These are phyloP conservation scores for Pristionchus entomophagus DNA, from an alignment of 2,888 invertebrate genomes.

Conservation along the genomic window DNA sequence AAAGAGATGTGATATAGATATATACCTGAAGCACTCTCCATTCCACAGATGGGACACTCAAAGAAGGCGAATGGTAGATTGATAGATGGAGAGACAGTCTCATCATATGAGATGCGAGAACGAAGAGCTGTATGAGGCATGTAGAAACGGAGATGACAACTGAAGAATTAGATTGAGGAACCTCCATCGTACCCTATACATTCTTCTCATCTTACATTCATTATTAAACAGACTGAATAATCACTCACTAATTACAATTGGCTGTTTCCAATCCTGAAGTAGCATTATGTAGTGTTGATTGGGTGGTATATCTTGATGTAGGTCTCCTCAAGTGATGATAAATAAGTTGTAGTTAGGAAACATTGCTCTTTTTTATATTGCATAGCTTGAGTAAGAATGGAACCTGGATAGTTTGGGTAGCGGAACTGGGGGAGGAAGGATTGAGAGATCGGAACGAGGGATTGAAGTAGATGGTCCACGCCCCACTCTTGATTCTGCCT, in stretches of 20 bases:
- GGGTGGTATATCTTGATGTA: background rate
- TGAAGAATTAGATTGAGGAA: background rate
- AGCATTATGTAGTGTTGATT: background rate
- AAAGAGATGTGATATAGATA: too few species aligned
- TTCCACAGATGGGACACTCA: conserved; percentile 44
- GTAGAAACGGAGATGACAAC: conserved; percentile 48
- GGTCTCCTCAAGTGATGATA: background rate
- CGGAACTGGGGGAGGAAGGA: background rate
- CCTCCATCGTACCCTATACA: too few species aligned
- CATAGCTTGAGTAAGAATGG: too few species aligned
- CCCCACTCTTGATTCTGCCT: background rate
- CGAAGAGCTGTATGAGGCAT: conserved; percentile 36
- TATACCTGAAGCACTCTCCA: conserved; percentile 37
- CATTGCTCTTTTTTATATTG: background rate
- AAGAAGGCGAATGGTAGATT: conserved; percentile 28
- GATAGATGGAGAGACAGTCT: background rate
- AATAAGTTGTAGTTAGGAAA: background rate
- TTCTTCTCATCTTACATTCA: too few species aligned
- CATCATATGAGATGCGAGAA: conserved; percentile 41
- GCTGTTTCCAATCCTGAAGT: conserved; percentile 40
- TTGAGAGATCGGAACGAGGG: background rate
- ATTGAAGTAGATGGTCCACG: background rate
- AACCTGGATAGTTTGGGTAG: background rate
- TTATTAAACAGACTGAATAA: too few species aligned
- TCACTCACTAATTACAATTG: conserved; percentile 46